Evolutionary conservation across 2,888 invertebrate species (phyloP).

Genomic region (Limenitis camilla): DNA sequence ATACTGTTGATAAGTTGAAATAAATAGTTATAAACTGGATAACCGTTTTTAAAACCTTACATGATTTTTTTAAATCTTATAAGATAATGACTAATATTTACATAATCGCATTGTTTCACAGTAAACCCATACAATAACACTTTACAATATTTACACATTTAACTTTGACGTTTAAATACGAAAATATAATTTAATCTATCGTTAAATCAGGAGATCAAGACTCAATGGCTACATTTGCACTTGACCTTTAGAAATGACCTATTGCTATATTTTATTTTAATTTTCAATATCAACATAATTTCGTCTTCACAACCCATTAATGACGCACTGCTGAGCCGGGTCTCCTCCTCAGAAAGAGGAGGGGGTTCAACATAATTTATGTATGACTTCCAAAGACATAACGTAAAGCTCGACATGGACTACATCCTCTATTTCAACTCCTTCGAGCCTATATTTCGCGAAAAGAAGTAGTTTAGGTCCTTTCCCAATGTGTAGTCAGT

Average conservation of each 20-base stretch:
- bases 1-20: not conserved
- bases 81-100: constrained; percentile 17
- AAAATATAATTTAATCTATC: constrained; percentile 67
- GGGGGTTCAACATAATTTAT: too few species aligned
- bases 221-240: constrained; percentile 26
- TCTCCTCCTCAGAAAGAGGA: too few species aligned
- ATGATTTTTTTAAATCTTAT: constrained; percentile 3
- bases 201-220: constrained; percentile 61
- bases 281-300: too few species aligned
- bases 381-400: too few species aligned
- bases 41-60: constrained; percentile 2
- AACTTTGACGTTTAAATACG: constrained; percentile 48
- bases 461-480: too few species aligned
- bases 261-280: too few species aligned
- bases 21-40: constrained; percentile 4
- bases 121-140: constrained; percentile 50
- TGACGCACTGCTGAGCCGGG: too few species aligned
- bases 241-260: constrained; percentile 4
- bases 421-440: too few species aligned
- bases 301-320: too few species aligned
- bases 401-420: too few species aligned
- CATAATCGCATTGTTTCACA: constrained; percentile 33
- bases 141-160: constrained; percentile 61
- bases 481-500: too few species aligned
- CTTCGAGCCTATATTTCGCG: too few species aligned